Evolutionary conservation across 2,113 vertebrate species (phyloP).

Genomic region (Lucifuga dentata): DNA sequence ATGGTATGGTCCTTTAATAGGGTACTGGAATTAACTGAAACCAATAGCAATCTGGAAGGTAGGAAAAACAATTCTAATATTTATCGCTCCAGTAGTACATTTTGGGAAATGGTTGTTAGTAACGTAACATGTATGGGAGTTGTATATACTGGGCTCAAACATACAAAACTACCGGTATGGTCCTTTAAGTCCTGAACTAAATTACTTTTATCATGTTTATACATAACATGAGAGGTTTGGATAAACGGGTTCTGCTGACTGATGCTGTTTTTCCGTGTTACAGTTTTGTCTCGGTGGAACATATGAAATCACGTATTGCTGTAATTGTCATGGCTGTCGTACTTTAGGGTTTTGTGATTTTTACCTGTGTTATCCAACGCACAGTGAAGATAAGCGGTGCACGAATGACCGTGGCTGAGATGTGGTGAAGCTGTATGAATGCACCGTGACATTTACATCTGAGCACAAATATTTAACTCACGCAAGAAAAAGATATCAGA

Average conservation of each 20-base stretch:
- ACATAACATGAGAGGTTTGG: conserved; percentile 8
- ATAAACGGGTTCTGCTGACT: conserved; percentile 36
- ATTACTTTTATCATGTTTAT: too few relatives aligned
- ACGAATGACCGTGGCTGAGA: conserved; percentile 53
- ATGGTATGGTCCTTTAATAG: too few relatives aligned
- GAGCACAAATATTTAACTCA: conserved; percentile 18
- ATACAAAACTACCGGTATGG: too few relatives aligned
- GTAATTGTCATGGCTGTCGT: conserved; percentile 17
- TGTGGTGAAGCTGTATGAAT: conserved; percentile 49
- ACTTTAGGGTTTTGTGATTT: conserved; percentile 44
- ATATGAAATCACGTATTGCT: not conserved
- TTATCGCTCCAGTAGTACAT: too few relatives aligned
- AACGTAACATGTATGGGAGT: too few relatives aligned
- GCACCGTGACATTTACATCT: conserved; percentile 5
- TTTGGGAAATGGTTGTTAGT: too few relatives aligned
- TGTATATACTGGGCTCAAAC: too few relatives aligned
- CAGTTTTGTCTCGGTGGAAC: not conserved
- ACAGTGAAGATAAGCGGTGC: conserved; percentile 23
- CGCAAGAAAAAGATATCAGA: not conserved
- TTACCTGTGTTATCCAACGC: conserved; percentile 61
- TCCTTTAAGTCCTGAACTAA: too few relatives aligned
- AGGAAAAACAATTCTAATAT: too few relatives aligned
- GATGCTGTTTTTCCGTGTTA: not conserved
- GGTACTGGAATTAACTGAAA: too few relatives aligned
- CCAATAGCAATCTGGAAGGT: too few relatives aligned